Base-by-base conservation (phyloP, 2,888 invertebrate genomes). In the Macrosiphum euphorbiae region DNA sequence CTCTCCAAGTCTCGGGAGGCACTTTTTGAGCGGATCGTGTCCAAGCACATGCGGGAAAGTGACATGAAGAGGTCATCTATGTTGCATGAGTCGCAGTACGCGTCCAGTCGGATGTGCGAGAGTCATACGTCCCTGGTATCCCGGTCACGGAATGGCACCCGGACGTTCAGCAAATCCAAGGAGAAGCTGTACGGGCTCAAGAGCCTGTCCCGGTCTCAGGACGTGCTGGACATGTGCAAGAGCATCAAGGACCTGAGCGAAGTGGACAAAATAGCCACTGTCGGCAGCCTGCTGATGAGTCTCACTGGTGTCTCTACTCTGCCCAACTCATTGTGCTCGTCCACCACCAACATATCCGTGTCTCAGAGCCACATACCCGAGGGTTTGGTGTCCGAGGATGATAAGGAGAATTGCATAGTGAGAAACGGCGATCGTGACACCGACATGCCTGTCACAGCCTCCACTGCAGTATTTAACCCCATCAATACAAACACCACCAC, bases 1-100 rank as follows among this genome's bases (percentile, higher is more conserved):
- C 95, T 96, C 94, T 96, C 96, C 61, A 96, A 96, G 95, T 96
- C 96, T 0, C 95, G 96, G 7, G 96, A 96, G 94, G 96, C 96
- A 4, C 95, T 96, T 58, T 96, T 96, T 88, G 96, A 96, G 94
- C 94, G 95, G 90, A 96, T 96, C 0, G 96, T 96, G 35, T 96
- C 96, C 86, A 95, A 95, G 94, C 95, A 95, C 86, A 92, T 52
- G 94, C 91, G 95, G 94, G 84, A 86, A 92, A 94, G 87, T 87
- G 96, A 96, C 94, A 95, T 95, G 92, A 94, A 96, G 0, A 95
- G 96, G 41, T 95, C 96, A 44, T 96, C 95, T 1, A 95, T 96
- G 24, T 95, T 96, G 7, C 95, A 96, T 90, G 96, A 96, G 88
- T 96, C 96, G 90, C 95, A 95, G 94, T 94, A 95, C 85, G 94